Evolutionary conservation across 2,888 invertebrate genomes (phyloP), one percentile per base, ranked within the genome.

Genomic region (Rhyacophila evoluta): DNA sequence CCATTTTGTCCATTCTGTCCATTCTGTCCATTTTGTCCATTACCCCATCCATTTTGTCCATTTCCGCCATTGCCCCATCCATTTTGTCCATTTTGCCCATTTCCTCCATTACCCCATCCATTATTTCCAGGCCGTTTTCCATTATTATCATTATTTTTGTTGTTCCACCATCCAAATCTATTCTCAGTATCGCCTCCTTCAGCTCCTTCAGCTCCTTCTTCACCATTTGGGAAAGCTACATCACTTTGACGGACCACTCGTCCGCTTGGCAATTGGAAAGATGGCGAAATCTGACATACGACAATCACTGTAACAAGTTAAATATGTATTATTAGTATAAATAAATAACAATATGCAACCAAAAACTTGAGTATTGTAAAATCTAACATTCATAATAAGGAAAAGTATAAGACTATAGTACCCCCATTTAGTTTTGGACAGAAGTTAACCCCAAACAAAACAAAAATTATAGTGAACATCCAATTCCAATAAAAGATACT

Each of bases 1-100:
- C 75, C 67, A 19, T 74, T 67, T n/a, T 75, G 74, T 33, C 68
- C 25, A 12, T 74, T 68, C 33, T 27, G 29, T 19, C 25, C 10
- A 68, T 68, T 68, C 3, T 8, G 4, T 41, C 41, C 25, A 10
- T 25, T 10, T n/a, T 28, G 29, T 19, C 27, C 15, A n/a, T 29
- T 72, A 25, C 70, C 70, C 29, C 28, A 29, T 25, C 37, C 37
- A 19, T 75, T 68, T 2, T 37, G 72, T 74, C 73, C 10, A 0
- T 11, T 25, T n/a, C 33, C 33, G n/a, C 27, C 75, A 67, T 36
- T 68, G 67, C n/a, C n/a, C n/a, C n/a, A n/a, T n/a, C n/a, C n/a
- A n/a, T n/a, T n/a, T n/a, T n/a, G n/a, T n/a, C n/a, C n/a, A n/a
- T n/a, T n/a, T n/a, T n/a, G n/a, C n/a, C n/a, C n/a, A n/a, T 75